Base-by-base conservation (phyloP, 2,113 vertebrate species). In the Psettodes erumei region DNA sequence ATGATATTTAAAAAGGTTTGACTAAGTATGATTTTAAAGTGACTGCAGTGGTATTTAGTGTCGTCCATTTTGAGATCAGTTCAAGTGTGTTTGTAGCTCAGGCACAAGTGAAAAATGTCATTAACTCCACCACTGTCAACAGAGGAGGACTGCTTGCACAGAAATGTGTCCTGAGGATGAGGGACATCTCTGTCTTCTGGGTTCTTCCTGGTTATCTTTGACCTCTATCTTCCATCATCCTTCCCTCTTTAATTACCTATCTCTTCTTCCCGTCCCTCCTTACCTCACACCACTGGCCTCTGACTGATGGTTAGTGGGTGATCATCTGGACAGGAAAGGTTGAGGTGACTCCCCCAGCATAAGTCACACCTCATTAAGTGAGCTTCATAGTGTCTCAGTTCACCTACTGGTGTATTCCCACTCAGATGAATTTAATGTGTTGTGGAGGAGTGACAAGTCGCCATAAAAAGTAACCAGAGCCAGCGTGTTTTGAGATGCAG, bases 291-390 rank as follows among this genome's bases (percentile, higher is more conserved):
- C 60, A 64, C 59, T 76, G 53, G 55, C 74, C 66, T 64, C 71
- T 89, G 84, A 88, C 72, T 85, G 82, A 86, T 83, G 77, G 86
- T 77, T 74, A 89, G 65, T 70, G 84, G 74, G 85, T 83, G 82
- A 90, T 90, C 82, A 82, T 85, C 55, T 70, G 71, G 84, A 88
- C 85, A 85, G 75, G 79, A 86, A 90, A 91, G 89, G 89, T 87
- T 87, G 77, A 79, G 83, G 79, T 89, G 84, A 89, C 79, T 91
- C 76, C 47, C n/a, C 62, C 54, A 64, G 45, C 63, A 71, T 71
- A 62, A 83, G 77, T 79, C 83, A 83, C 68, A 33, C 73, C 84
- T 87, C 86, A 89, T 92, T 90, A 90, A 73, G 13, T 13, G 74
- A 70, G 75, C 60, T 66, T 55, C 53, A 54, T 63, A 50, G 43